A percentile compares a stretch with the other conserved stretches of the same genome.
These are phyloP conservation scores for Incurvaria masculella DNA, from an alignment of 2,888 invertebrate species.

Conservation along the genomic window DNA sequence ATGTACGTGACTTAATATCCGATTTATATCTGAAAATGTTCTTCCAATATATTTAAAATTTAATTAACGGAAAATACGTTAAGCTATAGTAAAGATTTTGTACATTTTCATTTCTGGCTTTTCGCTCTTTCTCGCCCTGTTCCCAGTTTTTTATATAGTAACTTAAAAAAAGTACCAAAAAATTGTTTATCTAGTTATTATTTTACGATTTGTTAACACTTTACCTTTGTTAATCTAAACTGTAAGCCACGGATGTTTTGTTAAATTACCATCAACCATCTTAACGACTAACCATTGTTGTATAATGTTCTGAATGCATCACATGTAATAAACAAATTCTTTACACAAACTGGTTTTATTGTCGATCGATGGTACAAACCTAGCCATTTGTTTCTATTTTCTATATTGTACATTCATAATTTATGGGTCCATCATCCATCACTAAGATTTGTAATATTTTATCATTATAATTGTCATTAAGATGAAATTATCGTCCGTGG, in stretches of 20 bases:
- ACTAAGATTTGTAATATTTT: no score
- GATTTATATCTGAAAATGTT: not conserved
- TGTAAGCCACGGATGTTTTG: not conserved
- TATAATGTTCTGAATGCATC: not conserved
- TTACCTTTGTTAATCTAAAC: not conserved
- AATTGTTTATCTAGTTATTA: not conserved
- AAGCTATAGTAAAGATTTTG: no score
- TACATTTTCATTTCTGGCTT: no score
- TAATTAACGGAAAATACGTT: no score
- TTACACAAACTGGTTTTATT: not conserved
- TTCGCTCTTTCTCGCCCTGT: not conserved
- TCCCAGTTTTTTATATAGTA: not conserved
- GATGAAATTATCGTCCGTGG: no score
- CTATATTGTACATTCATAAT: no score
- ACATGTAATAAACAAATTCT: not conserved
- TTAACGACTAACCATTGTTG: not conserved
- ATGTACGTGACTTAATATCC: no score
- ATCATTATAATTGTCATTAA: no score
- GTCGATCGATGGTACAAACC: no score
- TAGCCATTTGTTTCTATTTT: no score
- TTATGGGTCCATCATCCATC: no score
- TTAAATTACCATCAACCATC: not conserved
- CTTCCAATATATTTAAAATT: not conserved
- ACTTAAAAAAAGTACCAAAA: not conserved
- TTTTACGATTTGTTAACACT: not conserved